Conservation (phyloP, 92 coral and sea anemone genomes). For the Phenganax marumi region DNA sequence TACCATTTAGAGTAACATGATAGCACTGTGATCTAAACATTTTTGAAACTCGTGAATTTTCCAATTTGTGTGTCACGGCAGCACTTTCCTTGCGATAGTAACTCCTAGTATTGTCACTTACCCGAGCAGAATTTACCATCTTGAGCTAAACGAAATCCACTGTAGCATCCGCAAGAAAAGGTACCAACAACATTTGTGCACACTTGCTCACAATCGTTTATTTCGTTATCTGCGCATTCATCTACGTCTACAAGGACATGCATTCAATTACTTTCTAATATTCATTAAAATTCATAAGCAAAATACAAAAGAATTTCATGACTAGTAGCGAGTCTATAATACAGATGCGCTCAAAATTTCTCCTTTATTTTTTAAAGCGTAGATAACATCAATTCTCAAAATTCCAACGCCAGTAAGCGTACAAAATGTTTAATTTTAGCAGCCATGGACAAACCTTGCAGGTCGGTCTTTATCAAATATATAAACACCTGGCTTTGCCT, state of each 20-base stretch:
- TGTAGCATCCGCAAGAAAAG: conserved; percentile 57
- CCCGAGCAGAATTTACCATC: conserved; percentile 23
- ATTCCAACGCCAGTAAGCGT: too few relatives aligned
- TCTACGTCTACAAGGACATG: conserved; percentile 16
- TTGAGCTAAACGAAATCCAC: conserved; percentile 54
- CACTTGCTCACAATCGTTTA: conserved; percentile 62
- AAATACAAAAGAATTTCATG: not conserved
- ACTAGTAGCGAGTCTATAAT: not conserved
- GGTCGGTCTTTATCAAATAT: too few relatives aligned
- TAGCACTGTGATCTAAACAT: too few relatives aligned
- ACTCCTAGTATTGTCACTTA: not conserved
- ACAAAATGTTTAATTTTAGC: too few relatives aligned
- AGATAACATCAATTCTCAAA: too few relatives aligned
- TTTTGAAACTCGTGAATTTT: too few relatives aligned
- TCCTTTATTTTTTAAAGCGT: too few relatives aligned
- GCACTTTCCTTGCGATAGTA: too few relatives aligned
- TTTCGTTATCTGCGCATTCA: conserved; percentile 62
- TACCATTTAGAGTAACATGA: not conserved
- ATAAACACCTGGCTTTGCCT: too few relatives aligned
- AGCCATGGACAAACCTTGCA: too few relatives aligned
- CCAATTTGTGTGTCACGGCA: too few relatives aligned
- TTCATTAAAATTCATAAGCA: not conserved
- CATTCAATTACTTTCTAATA: not conserved
- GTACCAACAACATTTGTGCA: conserved; percentile 62
- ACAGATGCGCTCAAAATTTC: too few relatives aligned